Evolutionary conservation across 2,888 invertebrate genomes (phyloP), one percentile per base, ranked within the genome.

Genomic region (Xylota segnis): DNA sequence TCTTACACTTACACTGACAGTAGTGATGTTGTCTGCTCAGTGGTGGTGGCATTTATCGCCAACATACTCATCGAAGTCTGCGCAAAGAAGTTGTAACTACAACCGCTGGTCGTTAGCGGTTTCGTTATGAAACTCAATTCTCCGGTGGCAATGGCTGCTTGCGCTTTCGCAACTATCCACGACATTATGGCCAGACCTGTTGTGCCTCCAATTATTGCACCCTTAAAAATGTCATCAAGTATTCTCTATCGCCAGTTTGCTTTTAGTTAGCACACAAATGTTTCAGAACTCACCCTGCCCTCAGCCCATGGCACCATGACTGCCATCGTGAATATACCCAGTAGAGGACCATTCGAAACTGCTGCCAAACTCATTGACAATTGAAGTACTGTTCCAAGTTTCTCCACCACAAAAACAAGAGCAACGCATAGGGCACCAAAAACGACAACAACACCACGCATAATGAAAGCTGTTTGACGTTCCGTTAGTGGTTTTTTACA

Each of bases 311-410:
- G 96, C 86, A 96, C 91, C 89, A 96, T 92, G 75, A 96, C 93
- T 10, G 95, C 96, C 90, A 95, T 94, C 10, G 94, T 94, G 89
- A 96, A 96, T 74, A 95, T 93, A 43, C 95, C 95, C 70, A 96
- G 90, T 5, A 95, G 92, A 2, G 96, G 95, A 9, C 95, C 96
- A 88, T 94, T 95, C 27, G 95, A 94, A 83, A 96, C 94, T 9
- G 95, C 94, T 37, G 94, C 93, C 66, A 95, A 91, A 61, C 94
- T 95, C 89, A 94, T 94, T 2, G 94, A 93, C 76, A 95, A 94
- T 93, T 96, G 96, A 32, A 96, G 90, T 40, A 96, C 95, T 2
- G 95, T 93, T 23, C 96, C 96, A 45, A 96, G 91, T 89, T 94
- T 94, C 89, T 96, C 95, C 0, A 95, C 95, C 7, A 94, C 93